These are phyloP conservation scores for Peromyscus eremicus DNA, from an alignment of 2,797 vertebrate genomes.

Conservation along the genomic window DNA sequence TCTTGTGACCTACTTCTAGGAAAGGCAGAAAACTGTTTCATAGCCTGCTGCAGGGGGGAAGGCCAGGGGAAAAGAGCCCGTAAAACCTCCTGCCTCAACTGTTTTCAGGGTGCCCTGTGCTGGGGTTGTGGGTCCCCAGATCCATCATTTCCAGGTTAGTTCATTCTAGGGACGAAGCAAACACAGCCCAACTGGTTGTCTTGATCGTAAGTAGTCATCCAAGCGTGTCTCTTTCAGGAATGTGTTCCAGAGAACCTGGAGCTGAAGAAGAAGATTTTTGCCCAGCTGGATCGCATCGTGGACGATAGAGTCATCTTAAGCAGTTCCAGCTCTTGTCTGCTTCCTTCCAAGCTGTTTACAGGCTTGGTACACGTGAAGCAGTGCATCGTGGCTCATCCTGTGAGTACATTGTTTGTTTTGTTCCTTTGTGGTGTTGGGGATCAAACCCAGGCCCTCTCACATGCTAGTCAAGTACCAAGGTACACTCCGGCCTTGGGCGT, in stretches of 20 bases:
- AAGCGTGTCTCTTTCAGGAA: slow-evolving; percentile 89
- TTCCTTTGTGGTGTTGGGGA: background rate
- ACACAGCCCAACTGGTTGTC: background rate
- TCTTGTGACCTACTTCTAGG: background rate
- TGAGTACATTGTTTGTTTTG: slow-evolving; percentile 86
- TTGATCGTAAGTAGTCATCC: slow-evolving; percentile 7
- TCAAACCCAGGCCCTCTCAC: background rate
- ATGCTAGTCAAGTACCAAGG: background rate
- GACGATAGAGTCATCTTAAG: slow-evolving; percentile 91
- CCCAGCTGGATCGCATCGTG: slow-evolving; percentile 91
- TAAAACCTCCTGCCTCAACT: background rate
- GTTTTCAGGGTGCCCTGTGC: background rate
- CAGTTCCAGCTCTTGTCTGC: slow-evolving; percentile 96
- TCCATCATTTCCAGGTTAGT: background rate
- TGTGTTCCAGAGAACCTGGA: slow-evolving; percentile 95
- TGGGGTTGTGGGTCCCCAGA: background rate
- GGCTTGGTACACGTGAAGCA: slow-evolving; percentile 91
- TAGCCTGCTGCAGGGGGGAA: background rate
- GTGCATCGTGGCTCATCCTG: slow-evolving; percentile 97
- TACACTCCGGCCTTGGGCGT: background rate
- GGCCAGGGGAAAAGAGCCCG: background rate
- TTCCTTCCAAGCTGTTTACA: slow-evolving; percentile 95
- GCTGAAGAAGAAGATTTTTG: slow-evolving; percentile 94
- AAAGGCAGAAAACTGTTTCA: background rate
- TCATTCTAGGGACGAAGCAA: background rate